Evolutionary conservation across 2,888 invertebrate species (phyloP).

Genomic region (Harmothoe impar): DNA sequence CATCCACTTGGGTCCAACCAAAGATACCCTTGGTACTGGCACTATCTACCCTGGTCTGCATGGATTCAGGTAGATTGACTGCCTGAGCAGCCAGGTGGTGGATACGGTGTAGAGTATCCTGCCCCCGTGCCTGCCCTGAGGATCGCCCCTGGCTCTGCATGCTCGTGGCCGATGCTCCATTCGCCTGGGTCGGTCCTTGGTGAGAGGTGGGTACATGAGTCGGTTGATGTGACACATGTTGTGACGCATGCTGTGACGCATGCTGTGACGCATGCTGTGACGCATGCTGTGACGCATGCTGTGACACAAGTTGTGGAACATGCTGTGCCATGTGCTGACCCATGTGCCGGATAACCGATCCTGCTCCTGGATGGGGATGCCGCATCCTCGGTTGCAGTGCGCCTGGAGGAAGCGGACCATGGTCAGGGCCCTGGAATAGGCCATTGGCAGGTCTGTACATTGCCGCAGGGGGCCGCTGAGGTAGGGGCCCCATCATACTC

Average conservation of each 20-base stretch:
- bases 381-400: not conserved
- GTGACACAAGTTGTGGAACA: not conserved
- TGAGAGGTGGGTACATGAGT: not conserved
- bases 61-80: slow-evolving; percentile 6
- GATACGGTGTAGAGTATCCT: slow-evolving; percentile 49
- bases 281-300: not conserved
- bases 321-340: slow-evolving; percentile 2
- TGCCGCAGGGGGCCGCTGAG: not conserved
- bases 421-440: slow-evolving; percentile 30
- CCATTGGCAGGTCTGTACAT: slow-evolving; percentile 7
- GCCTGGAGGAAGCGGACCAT: not conserved
- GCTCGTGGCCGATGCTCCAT: not conserved
- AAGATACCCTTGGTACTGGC: slow-evolving; percentile 87
- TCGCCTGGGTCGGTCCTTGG: not conserved
- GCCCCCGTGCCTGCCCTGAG: not conserved
- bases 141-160: not conserved
- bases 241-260: not conserved
- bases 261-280: not conserved
- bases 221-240: not conserved
- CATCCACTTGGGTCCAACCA: slow-evolving; percentile 95
- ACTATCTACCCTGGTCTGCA: slow-evolving; percentile 78
- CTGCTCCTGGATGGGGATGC: not conserved
- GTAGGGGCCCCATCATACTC: slow-evolving; percentile 44
- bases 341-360: slow-evolving; percentile 2
- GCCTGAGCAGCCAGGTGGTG: slow-evolving; percentile 48